Percentiles rank a stretch among this genome's conserved stretches.
These are phyloP conservation scores for Oxytorus armatus DNA, from an alignment of 2,888 invertebrate species.

Conservation along the genomic window DNA sequence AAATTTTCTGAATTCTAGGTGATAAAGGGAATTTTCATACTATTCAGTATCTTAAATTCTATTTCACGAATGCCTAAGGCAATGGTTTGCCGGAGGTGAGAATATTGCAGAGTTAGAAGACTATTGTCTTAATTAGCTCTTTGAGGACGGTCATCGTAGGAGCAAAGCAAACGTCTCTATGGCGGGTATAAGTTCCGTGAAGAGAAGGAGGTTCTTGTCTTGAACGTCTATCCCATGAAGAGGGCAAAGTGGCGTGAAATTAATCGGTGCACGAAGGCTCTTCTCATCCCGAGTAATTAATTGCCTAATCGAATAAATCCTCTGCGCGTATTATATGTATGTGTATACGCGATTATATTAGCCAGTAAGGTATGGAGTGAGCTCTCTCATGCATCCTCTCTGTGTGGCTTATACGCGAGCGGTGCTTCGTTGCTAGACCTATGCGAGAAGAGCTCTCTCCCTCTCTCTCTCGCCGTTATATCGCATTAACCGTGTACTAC, in stretches of 20 bases:
- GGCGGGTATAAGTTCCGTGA: conserved; percentile 17
- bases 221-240: conserved; percentile 33
- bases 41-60: background rate
- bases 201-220: conserved; percentile 33
- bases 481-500: conserved; percentile 34
- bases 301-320: conserved; percentile 47
- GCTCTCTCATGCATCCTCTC: conserved; percentile 15
- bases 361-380: background rate
- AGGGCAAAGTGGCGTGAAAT: conserved; percentile 51
- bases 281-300: conserved; percentile 44
- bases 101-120: conserved; percentile 13
- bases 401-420: conserved; percentile 38
- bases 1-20: background rate
- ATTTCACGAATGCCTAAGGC: background rate
- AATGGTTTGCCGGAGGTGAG: background rate
- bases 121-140: conserved; percentile 40
- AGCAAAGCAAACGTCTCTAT: background rate
- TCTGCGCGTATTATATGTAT: conserved; percentile 11
- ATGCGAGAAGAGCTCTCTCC: conserved; percentile 16
- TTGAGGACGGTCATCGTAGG: conserved; percentile 17
- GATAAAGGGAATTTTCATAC: background rate
- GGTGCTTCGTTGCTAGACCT: conserved; percentile 14
- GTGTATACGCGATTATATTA: conserved; percentile 16
- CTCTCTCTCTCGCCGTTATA: conserved; percentile 6
- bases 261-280: conserved; percentile 41